phyloP scores from a whole-genome alignment of 2,113 vertebrate species.

The Tympanuchus pallidicinctus region DNA sequence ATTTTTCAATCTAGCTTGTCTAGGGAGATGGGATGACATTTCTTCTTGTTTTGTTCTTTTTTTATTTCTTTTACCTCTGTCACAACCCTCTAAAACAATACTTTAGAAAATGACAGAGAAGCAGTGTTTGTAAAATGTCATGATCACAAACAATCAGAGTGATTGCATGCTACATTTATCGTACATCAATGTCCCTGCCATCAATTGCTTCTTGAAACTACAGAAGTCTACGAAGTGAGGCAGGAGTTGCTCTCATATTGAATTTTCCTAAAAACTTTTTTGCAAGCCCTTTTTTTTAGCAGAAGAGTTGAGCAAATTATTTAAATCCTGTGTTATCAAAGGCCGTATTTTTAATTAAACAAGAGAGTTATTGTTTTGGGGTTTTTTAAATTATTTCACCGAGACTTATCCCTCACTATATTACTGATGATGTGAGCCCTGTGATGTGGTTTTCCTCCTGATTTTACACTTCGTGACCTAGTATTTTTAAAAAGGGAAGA shows the following conservation, averaged over 20 bases:
- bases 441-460: not conserved
- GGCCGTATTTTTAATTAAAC: not conserved
- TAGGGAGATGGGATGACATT: conserved; percentile 56
- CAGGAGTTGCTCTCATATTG: not conserved
- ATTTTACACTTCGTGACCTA: not conserved
- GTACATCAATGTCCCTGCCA: conserved; percentile 49
- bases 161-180: conserved; percentile 72
- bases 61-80: conserved; percentile 62
- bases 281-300: not conserved
- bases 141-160: conserved; percentile 70
- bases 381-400: not conserved
- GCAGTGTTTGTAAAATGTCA: conserved; percentile 75
- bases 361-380: not conserved
- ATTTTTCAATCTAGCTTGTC: conserved; percentile 68
- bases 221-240: not conserved
- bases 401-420: not conserved
- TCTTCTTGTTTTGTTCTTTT: conserved; percentile 16
- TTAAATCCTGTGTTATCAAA: not conserved
- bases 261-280: not conserved
- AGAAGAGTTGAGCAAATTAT: not conserved
- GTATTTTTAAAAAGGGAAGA: not conserved
- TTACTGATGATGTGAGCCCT: not conserved
- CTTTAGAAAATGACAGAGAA: conserved; percentile 79
- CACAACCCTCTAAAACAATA: conserved; percentile 67
- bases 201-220: conserved; percentile 23